These are phyloP conservation scores for Trisateles emortualis DNA, from an alignment of 2,888 invertebrate species.

Conservation along the genomic window DNA sequence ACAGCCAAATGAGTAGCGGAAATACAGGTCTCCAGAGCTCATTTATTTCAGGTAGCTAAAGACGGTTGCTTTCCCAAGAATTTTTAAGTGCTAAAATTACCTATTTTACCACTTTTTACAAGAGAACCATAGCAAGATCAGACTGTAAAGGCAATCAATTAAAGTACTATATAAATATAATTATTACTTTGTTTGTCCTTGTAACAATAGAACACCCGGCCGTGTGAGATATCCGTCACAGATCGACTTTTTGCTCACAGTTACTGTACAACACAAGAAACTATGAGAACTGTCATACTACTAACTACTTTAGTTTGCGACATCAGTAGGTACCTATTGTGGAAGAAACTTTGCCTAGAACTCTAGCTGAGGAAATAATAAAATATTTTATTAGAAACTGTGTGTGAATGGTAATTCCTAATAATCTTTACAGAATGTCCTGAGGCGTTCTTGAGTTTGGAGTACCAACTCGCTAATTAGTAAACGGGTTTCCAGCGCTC, in stretches of 20 bases:
- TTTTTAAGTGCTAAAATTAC: no score
- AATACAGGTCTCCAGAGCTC: no score
- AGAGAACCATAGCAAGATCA: background rate
- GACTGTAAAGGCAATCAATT: background rate
- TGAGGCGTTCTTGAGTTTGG: no score
- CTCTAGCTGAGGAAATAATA: constrained; percentile 36
- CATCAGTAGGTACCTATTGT: constrained; percentile 58
- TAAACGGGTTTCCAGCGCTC: no score
- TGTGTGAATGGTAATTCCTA: no score
- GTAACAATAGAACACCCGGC: constrained; percentile 40
- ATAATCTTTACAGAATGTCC: no score
- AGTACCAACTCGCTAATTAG: no score
- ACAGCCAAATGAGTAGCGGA: no score
- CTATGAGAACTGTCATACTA: constrained; percentile 68
- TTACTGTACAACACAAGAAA: constrained; percentile 59
- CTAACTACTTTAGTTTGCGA: constrained; percentile 63
- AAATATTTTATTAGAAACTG: no score
- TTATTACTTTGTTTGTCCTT: constrained; percentile 27
- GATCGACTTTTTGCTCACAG: constrained; percentile 58
- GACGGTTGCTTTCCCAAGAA: no score
- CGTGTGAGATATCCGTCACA: constrained; percentile 52
- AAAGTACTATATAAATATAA: background rate
- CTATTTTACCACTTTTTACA: background rate
- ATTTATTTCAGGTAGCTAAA: no score
- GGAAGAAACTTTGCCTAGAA: constrained; percentile 46